These are phyloP conservation scores for Podocnemis expansa DNA, from an alignment of 2,113 vertebrate genomes.

Conservation along the genomic window DNA sequence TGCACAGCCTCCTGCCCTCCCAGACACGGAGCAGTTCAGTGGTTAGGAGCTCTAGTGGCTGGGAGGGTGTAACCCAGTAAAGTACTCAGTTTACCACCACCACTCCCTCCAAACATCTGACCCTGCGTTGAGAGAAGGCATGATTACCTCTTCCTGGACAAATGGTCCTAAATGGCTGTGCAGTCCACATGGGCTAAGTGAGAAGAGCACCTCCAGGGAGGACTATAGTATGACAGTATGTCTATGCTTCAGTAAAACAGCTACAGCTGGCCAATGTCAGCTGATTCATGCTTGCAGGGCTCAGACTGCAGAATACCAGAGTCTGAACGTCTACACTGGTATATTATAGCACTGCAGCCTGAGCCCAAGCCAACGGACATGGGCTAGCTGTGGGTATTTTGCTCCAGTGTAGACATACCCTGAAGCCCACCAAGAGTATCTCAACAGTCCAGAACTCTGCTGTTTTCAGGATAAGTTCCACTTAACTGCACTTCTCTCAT, in stretches of 20 bases:
- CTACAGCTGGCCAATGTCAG: neutral
- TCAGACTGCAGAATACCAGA: neutral
- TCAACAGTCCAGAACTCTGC: neutral
- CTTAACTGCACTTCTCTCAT: rapidly evolving
- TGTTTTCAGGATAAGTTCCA: neutral
- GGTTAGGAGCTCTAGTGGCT: neutral
- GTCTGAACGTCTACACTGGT: too few species aligned
- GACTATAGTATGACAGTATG: neutral
- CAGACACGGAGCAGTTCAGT: neutral
- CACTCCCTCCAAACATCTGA: neutral
- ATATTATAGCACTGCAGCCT: too few species aligned
- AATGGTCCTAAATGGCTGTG: neutral
- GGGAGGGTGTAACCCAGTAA: neutral
- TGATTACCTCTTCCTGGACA: neutral
- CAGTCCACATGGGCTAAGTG: neutral
- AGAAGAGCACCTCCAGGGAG: neutral
- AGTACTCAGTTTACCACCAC: neutral
- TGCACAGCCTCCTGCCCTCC: neutral
- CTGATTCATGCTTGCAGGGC: neutral
- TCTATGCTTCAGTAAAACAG: neutral
- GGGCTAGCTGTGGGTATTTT: neutral
- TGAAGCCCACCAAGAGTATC: neutral
- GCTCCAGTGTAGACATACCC: neutral
- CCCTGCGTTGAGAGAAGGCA: neutral
- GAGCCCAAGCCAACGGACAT: too few species aligned